Percentiles rank a stretch among this genome's conserved stretches.
Evolutionary conservation across 1,140 invertebrate species (phyloP).

Genomic region (Tribolium castaneum): DNA sequence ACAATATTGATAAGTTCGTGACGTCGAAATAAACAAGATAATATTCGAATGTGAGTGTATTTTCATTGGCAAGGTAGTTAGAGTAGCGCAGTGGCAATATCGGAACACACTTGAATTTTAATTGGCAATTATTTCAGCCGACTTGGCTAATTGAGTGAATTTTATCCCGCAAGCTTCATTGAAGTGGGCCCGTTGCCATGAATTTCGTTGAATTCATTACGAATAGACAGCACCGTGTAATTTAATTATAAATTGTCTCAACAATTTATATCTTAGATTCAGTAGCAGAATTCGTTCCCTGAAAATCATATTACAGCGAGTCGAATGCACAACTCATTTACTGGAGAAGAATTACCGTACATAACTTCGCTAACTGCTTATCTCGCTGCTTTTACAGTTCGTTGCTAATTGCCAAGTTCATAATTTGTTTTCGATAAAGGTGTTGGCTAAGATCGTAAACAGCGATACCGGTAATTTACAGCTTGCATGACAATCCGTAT

Average conservation of each 20-base stretch:
- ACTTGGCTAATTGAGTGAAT: constrained; percentile 53
- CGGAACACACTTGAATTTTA: constrained; percentile 46
- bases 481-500: constrained; percentile 15
- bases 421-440: constrained; percentile 42
- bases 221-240: constrained; percentile 45
- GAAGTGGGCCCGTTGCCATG: constrained; percentile 44
- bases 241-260: constrained; percentile 46
- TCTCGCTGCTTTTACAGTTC: constrained; percentile 42
- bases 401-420: constrained; percentile 39
- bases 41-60: constrained; percentile 21
- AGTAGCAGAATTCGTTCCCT: constrained; percentile 4
- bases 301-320: constrained; percentile 31
- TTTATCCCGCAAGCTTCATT: constrained; percentile 50
- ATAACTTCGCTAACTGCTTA: constrained; percentile 43
- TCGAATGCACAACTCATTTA: constrained; percentile 37
- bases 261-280: constrained; percentile 39
- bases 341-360: constrained; percentile 30
- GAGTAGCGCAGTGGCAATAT: constrained; percentile 15
- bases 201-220: constrained; percentile 50
- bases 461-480: constrained; percentile 33
- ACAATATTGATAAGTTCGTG: constrained; percentile 17
- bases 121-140: constrained; percentile 54
- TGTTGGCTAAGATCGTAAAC: constrained; percentile 33
- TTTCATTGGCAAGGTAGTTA: constrained; percentile 27
- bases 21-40: constrained; percentile 23